Percentiles rank a stretch among this genome's conserved stretches.
phyloP scores from a whole-genome alignment of 2,888 invertebrate genomes.

The Panzeria rudis region DNA sequence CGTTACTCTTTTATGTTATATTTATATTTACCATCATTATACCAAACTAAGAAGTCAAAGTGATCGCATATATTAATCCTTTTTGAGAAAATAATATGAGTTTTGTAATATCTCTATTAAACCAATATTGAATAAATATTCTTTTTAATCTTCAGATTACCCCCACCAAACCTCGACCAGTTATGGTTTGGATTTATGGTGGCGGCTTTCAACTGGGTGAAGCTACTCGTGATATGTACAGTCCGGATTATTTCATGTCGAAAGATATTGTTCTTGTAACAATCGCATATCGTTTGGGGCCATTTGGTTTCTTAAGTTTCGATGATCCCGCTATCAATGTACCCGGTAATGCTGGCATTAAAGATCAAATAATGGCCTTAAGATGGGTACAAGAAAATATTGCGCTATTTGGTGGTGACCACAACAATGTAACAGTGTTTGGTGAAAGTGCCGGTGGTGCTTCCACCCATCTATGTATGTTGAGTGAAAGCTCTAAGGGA shows the following conservation, averaged over 20 bases:
- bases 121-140: not conserved
- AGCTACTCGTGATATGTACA: slow-evolving; percentile 82
- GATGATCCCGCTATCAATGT: slow-evolving; percentile 84
- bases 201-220: slow-evolving; percentile 84
- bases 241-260: slow-evolving; percentile 84
- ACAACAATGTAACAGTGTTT: slow-evolving; percentile 84
- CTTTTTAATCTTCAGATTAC: slow-evolving; percentile 75
- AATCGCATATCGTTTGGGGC: slow-evolving; percentile 84
- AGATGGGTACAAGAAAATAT: slow-evolving; percentile 85
- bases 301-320: slow-evolving; percentile 84
- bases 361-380: slow-evolving; percentile 85
- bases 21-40: too few relatives aligned
- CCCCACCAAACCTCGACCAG: slow-evolving; percentile 78
- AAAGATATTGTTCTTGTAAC: slow-evolving; percentile 84
- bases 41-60: too few relatives aligned
- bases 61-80: too few relatives aligned
- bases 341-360: slow-evolving; percentile 85
- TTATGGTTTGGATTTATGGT: slow-evolving; percentile 85
- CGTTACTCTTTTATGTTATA: too few relatives aligned
- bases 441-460: slow-evolving; percentile 85
- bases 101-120: too few relatives aligned
- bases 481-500: slow-evolving; percentile 84
- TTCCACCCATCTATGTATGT: slow-evolving; percentile 83
- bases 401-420: slow-evolving; percentile 84
- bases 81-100: too few relatives aligned